Evolutionary conservation across 2,888 invertebrate genomes (phyloP).

Genomic region (Agrotis clavis): DNA sequence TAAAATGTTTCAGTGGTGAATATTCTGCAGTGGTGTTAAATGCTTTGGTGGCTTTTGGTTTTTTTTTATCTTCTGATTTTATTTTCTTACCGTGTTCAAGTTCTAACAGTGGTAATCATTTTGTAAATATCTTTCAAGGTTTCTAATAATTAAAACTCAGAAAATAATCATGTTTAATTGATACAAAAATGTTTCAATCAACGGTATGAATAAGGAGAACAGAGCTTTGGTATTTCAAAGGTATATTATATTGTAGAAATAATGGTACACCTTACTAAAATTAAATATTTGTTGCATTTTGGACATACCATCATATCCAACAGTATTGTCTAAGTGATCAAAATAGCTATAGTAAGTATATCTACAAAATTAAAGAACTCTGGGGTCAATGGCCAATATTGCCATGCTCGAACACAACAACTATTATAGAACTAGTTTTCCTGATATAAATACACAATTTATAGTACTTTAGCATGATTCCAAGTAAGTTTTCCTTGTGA

Average conservation of each 20-base stretch:
- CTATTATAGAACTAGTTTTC: neutral
- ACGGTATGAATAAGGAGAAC: neutral
- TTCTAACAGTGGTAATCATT: neutral
- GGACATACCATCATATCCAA: no score
- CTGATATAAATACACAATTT: neutral
- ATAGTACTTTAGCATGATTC: neutral
- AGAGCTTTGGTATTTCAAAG: neutral
- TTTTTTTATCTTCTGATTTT: neutral
- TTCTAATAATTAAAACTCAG: neutral
- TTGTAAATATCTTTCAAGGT: neutral
- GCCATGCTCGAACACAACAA: neutral
- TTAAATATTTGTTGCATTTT: neutral
- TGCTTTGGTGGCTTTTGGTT: constrained; percentile 25
- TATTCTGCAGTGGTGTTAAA: constrained; percentile 22
- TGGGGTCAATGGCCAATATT: neutral
- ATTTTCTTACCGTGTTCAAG: neutral
- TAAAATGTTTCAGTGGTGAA: constrained; percentile 45
- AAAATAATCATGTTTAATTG: no score
- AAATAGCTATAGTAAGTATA: no score
- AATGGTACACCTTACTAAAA: neutral
- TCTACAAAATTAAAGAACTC: no score
- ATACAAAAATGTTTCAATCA: neutral
- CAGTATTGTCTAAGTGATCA: no score
- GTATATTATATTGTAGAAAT: no score
- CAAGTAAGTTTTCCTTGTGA: neutral